Percentiles rank a stretch among this genome's conserved stretches.
These are phyloP conservation scores for Antechinus stuartii DNA, from an alignment of 2,113 vertebrate species.

Conservation along the genomic window DNA sequence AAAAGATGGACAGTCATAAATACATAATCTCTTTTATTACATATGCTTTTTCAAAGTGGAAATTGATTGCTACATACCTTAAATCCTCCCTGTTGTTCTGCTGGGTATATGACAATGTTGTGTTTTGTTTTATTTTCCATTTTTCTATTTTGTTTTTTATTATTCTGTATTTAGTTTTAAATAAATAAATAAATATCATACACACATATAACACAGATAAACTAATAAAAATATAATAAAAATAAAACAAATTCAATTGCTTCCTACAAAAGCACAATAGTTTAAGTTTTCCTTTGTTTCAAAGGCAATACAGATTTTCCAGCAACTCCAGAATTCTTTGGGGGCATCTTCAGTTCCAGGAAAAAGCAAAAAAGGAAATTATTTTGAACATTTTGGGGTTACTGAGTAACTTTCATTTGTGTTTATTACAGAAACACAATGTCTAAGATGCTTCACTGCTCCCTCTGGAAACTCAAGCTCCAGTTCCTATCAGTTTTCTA, in stretches of 20 bases:
- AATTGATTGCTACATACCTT: no score
- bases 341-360: background rate
- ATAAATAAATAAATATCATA: no score
- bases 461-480: background rate
- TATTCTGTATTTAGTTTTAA: no score
- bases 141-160: no score
- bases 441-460: background rate
- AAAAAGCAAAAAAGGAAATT: background rate
- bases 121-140: no score
- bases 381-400: conserved; percentile 2
- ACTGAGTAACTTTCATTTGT: conserved; percentile 16
- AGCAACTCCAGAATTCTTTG: background rate
- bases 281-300: background rate
- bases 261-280: background rate
- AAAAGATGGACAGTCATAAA: no score
- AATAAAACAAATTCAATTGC: background rate
- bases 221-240: no score
- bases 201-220: no score
- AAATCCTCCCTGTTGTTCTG: no score
- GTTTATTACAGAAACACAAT: conserved; percentile 9
- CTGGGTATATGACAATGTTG: no score
- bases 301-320: background rate
- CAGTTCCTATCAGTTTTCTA: conserved; percentile 29
- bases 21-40: no score
- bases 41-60: no score